A percentile compares a stretch with the other conserved stretches of the same genome.
These are phyloP conservation scores for Augochlorella aurata DNA, from an alignment of 2,888 invertebrate genomes.

Conservation along the genomic window DNA sequence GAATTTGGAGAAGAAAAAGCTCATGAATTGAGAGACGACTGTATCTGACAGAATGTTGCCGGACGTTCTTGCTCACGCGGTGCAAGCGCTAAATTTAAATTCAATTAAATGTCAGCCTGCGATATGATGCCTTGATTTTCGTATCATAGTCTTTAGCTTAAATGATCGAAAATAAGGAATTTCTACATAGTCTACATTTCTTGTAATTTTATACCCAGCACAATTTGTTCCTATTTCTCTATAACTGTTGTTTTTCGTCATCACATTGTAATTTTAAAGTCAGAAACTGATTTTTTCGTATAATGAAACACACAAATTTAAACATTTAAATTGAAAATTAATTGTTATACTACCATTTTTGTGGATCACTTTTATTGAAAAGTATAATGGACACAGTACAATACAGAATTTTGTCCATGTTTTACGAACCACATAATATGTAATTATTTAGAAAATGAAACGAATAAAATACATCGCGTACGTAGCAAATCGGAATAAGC, in stretches of 20 bases:
- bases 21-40: too few species aligned
- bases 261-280: not conserved
- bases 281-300: not conserved
- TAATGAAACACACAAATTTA: not conserved
- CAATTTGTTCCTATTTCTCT: not conserved
- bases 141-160: too few species aligned
- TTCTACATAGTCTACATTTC: not conserved
- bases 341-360: too few species aligned
- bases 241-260: not conserved
- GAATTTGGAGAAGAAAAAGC: too few species aligned
- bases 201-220: not conserved
- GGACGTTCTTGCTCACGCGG: slow-evolving; percentile 23
- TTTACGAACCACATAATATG: too few species aligned
- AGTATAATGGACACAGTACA: too few species aligned
- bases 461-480: not conserved
- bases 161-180: not conserved
- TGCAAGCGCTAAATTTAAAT: slow-evolving; percentile 57
- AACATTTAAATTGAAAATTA: too few species aligned
- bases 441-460: not conserved
- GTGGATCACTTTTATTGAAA: too few species aligned
- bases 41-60: slow-evolving; percentile 34
- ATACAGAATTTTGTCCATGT: not conserved
- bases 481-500: too few species aligned
- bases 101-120: slow-evolving; percentile 28
- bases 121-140: slow-evolving; percentile 24